phyloP scores from a whole-genome alignment of 2,888 invertebrate genomes.

The Agrochola lychnidis region DNA sequence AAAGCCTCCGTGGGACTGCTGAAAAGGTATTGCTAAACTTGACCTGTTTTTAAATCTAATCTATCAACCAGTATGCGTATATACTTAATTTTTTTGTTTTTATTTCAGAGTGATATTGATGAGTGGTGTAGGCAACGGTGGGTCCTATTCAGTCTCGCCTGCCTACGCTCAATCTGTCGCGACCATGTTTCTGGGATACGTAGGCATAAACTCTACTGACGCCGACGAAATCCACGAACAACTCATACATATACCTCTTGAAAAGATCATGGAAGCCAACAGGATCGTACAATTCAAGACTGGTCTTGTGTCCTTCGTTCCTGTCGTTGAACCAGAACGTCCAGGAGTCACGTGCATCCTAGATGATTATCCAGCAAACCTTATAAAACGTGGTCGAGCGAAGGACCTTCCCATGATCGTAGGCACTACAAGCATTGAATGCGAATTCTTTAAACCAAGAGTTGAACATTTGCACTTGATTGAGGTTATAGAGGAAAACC shows the following conservation, averaged over 20 bases:
- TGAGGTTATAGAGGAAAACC: constrained; percentile 27
- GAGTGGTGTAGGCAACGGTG: constrained; percentile 63
- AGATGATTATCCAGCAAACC: constrained; percentile 67
- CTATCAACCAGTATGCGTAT: background rate
- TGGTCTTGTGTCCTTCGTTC: constrained; percentile 64
- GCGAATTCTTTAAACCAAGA: constrained; percentile 45
- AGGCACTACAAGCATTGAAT: constrained; percentile 60
- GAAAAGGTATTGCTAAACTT: constrained; percentile 59
- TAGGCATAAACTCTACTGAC: constrained; percentile 79
- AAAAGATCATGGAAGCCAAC: constrained; percentile 72
- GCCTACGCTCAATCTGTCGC: constrained; percentile 58
- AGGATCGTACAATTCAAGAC: constrained; percentile 49
- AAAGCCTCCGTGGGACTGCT: constrained; percentile 64
- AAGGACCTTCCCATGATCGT: constrained; percentile 68
- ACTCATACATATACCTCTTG: constrained; percentile 62
- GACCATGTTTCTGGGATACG: constrained; percentile 66
- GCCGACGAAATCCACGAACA: constrained; percentile 61
- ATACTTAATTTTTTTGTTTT: constrained; percentile 57
- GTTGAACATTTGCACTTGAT: constrained; percentile 44
- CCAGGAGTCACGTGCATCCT: constrained; percentile 65
- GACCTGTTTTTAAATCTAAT: background rate
- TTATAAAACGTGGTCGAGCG: constrained; percentile 67
- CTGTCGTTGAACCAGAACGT: constrained; percentile 66
- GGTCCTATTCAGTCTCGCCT: constrained; percentile 63
- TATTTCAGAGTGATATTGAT: constrained; percentile 63